A percentile compares a stretch with the other conserved stretches of the same genome.
Conservation (phyloP, 2,888 invertebrate species). For the Macaria notata region DNA sequence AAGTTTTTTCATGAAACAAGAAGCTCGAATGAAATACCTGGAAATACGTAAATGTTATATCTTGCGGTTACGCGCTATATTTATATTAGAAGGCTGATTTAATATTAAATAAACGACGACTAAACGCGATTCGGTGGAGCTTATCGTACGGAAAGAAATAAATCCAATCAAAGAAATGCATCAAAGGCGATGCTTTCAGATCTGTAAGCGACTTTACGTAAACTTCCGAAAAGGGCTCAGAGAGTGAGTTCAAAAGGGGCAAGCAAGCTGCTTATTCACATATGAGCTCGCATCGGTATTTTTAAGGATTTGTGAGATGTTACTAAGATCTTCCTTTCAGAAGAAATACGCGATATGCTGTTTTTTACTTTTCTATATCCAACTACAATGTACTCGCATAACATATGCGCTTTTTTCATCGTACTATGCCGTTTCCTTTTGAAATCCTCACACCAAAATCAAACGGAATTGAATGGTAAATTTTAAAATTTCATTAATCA, state of each 20-base stretch:
- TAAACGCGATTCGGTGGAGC: constrained; percentile 6
- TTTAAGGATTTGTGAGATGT: constrained; percentile 10
- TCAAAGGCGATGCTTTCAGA: constrained; percentile 20
- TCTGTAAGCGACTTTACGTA: constrained; percentile 20
- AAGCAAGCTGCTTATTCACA: constrained; percentile 15
- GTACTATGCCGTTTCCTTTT: too few relatives aligned
- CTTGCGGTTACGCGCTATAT: background rate
- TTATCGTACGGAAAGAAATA: constrained; percentile 8
- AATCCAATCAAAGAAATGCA: constrained; percentile 24
- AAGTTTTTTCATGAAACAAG: background rate
- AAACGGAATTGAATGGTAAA: too few relatives aligned
- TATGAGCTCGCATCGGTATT: constrained; percentile 26
- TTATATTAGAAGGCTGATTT: background rate
- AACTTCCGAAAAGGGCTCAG: constrained; percentile 18
- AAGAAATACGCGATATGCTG: too few relatives aligned
- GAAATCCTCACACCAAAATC: too few relatives aligned
- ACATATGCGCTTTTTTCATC: too few relatives aligned
- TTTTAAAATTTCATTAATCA: too few relatives aligned
- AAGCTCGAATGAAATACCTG: background rate
- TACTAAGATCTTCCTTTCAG: too few relatives aligned
- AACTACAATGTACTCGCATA: too few relatives aligned
- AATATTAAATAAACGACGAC: background rate
- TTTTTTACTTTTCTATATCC: too few relatives aligned
- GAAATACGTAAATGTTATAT: background rate
- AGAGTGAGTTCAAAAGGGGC: constrained; percentile 13